A percentile compares a stretch with the other conserved stretches of the same genome.
These are phyloP conservation scores for Remorina albescens DNA, from an alignment of 2,797 vertebrate genomes.

Conservation along the genomic window DNA sequence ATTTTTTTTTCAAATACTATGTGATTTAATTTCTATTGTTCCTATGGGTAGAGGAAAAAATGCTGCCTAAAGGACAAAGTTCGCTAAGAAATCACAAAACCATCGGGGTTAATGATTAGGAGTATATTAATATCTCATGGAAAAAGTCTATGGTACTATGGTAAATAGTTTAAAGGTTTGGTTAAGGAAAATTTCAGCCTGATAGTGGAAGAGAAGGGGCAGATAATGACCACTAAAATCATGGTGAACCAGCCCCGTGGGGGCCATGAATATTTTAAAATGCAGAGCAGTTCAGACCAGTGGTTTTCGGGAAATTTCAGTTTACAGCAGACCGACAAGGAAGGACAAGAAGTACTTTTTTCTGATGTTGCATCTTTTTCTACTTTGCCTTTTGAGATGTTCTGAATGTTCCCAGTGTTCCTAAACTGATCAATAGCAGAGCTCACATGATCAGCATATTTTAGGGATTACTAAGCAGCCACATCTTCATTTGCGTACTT, in stretches of 20 bases:
- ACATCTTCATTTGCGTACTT: conserved; percentile 32
- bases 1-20: too few species aligned
- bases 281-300: not conserved
- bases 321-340: not conserved
- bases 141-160: not conserved
- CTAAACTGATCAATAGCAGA: conserved; percentile 44
- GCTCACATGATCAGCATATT: conserved; percentile 44
- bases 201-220: not conserved
- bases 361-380: conserved; percentile 1
- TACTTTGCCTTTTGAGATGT: not conserved
- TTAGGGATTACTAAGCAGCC: conserved; percentile 41
- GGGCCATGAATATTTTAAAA: not conserved
- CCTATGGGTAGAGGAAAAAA: not conserved
- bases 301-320: not conserved
- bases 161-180: not conserved
- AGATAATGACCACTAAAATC: not conserved
- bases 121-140: not conserved
- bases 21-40: not conserved
- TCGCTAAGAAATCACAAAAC: not conserved
- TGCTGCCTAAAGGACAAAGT: not conserved
- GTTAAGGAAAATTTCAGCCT: not conserved
- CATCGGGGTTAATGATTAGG: not conserved
- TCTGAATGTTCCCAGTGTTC: conserved; percentile 17
- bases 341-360: not conserved
- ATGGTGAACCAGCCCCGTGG: not conserved